Conservation (phyloP, 2,113 vertebrate genomes). For the Tonatia bakeri region DNA sequence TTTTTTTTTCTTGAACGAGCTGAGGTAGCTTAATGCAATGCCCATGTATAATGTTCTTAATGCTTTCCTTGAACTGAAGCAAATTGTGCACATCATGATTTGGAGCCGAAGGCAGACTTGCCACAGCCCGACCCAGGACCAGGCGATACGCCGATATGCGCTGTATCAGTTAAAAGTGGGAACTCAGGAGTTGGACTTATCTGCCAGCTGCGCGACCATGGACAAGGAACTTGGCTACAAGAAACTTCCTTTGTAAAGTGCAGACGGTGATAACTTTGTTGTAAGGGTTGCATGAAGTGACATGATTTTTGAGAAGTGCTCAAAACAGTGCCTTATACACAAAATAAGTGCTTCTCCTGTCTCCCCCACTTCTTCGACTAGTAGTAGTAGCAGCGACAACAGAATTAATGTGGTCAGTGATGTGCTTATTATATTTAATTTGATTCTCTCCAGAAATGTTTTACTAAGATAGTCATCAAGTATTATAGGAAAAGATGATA, state of each 20-base stretch:
- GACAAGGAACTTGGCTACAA: not conserved
- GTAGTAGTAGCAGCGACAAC: not conserved
- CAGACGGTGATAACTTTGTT: not conserved
- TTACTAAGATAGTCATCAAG: not conserved
- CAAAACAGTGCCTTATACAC: not conserved
- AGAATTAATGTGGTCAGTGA: not conserved
- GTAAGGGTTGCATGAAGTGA: not conserved
- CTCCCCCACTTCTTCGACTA: not conserved
- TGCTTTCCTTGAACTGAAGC: not conserved
- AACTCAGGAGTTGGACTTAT: not conserved
- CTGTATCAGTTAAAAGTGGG: not conserved
- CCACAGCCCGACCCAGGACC: not conserved
- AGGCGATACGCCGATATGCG: accelerated
- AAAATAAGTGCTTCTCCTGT: not conserved
- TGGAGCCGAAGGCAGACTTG: not conserved
- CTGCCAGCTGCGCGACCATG: not conserved
- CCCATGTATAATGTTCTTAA: accelerated
- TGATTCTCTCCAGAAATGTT: not conserved
- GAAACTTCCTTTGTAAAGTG: not conserved
- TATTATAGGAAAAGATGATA: not conserved
- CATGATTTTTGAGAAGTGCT: not conserved
- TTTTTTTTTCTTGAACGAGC: not conserved
- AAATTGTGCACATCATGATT: not conserved
- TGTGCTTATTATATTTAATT: not conserved
- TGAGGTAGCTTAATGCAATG: not conserved